These are phyloP conservation scores for Zaprionus capensis DNA, from an alignment of 1,140 invertebrate species.

Conservation along the genomic window DNA sequence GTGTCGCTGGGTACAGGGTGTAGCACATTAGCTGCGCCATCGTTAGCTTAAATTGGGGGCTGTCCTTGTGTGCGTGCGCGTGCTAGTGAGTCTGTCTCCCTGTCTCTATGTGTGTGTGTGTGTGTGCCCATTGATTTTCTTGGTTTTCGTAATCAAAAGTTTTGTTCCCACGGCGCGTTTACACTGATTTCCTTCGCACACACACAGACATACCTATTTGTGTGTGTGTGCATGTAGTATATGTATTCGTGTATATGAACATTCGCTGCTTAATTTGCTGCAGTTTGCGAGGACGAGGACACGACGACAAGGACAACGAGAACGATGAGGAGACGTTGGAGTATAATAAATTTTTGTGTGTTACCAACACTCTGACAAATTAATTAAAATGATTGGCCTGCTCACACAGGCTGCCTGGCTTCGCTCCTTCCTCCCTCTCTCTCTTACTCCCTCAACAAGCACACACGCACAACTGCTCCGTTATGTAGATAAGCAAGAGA, in stretches of 20 bases:
- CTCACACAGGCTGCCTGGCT: slow-evolving; percentile 41
- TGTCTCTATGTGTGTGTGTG: slow-evolving; percentile 3
- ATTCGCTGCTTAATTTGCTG: slow-evolving; percentile 70
- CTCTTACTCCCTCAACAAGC: neutral
- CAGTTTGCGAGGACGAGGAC: slow-evolving; percentile 52
- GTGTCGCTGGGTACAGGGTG: slow-evolving; percentile 8
- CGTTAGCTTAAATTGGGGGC: slow-evolving; percentile 27
- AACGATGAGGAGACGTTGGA: slow-evolving; percentile 59
- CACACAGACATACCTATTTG: slow-evolving; percentile 29
- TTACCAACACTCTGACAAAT: slow-evolving; percentile 84
- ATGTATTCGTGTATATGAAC: neutral
- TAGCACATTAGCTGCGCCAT: slow-evolving; percentile 36
- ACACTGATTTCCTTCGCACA: slow-evolving; percentile 69
- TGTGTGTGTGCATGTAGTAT: neutral
- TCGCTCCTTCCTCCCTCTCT: neutral
- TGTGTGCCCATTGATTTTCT: slow-evolving; percentile 70
- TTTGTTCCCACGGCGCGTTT: slow-evolving; percentile 72
- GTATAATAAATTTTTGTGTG: slow-evolving; percentile 84
- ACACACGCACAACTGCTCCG: slow-evolving; percentile 34
- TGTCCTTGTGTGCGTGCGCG: neutral
- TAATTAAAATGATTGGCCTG: slow-evolving; percentile 84
- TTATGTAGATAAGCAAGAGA: slow-evolving; percentile 69
- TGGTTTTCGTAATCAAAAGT: slow-evolving; percentile 81
- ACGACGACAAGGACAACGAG: slow-evolving; percentile 8
- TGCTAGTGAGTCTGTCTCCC: slow-evolving; percentile 1